Base-by-base conservation (phyloP, 2,888 invertebrate species). In the Orthosia incerta region DNA sequence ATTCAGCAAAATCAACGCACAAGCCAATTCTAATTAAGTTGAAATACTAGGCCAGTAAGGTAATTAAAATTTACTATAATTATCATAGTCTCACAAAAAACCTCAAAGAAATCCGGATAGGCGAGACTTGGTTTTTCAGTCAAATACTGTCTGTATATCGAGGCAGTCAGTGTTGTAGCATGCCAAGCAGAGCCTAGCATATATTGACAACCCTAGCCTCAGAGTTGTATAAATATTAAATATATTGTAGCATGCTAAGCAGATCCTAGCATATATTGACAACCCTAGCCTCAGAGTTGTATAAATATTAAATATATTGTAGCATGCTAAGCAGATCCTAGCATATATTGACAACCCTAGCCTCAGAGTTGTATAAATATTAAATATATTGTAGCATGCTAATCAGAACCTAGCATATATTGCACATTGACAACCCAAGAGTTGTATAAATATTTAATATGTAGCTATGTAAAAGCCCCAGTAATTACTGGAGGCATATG, bases 401-500 rank as follows among this genome's bases (percentile, higher is more conserved):
- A 7, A 50, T 16, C 18, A 50, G 18, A 2, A 7, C 2, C 7
- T 4, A 15, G 26, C 15, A 48, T 4, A 56, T 46, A 26, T 26
- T n/a, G n/a, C n/a, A n/a, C n/a, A n/a, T 50, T 68, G 64, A 45
- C 67, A 76, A 46, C 67, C 75, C 56, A 71, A 15, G 46, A 63
- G 26, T 59, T 20, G 13, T 65, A 50, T 66, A 50, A 46, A 56
- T 39, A 64, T 51, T 66, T 50, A 48, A 56, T 39, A 39, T 39
- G 39, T 39, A 67, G 55, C 31, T 23, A 66, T 73, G 59, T 71
- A 55, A 63, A 55, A 45, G 56, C 57, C 61, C 67, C 69, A 65
- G 69, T 71, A 74, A 80, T 79, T 78, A 80, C 57, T 57, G 20
- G 56, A 78, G 59, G 56, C 69, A 78, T 57, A 57, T 31, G 61